Evolutionary conservation across 1,140 invertebrate species (phyloP).

Genomic region (Calosoma granatense): DNA sequence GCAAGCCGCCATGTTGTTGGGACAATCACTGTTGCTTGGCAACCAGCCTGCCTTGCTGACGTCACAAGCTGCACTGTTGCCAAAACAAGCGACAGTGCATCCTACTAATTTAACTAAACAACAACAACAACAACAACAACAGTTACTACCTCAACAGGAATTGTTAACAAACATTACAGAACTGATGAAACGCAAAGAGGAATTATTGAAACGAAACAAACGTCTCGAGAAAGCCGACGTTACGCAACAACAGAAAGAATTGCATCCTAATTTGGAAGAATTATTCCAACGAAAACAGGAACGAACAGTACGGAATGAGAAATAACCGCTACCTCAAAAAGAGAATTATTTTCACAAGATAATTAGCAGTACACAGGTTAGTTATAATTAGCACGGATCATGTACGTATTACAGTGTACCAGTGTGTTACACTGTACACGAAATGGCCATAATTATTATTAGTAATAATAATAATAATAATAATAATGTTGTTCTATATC

Average conservation of each 20-base stretch:
- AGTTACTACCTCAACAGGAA: constrained; percentile 1
- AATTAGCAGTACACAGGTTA: no score
- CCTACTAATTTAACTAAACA: not conserved
- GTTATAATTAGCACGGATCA: no score
- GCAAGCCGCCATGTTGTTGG: not conserved
- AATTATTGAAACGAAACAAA: not conserved
- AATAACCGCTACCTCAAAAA: not conserved
- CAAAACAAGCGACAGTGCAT: not conserved
- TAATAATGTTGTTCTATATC: no score
- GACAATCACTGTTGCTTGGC: not conserved
- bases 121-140: no score
- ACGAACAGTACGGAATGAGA: not conserved
- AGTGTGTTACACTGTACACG: no score
- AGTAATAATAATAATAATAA: no score
- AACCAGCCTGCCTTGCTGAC: not conserved
- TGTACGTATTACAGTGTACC: no score
- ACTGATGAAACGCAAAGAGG: not conserved
- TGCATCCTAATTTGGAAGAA: not conserved
- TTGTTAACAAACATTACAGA: not conserved
- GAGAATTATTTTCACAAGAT: no score
- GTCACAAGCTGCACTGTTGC: not conserved
- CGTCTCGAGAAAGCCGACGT: not conserved
- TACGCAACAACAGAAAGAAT: not conserved
- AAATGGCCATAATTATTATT: no score
- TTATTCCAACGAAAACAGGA: not conserved